Conservation (phyloP, 2,888 invertebrate genomes). For the Physocephala rufipes region DNA sequence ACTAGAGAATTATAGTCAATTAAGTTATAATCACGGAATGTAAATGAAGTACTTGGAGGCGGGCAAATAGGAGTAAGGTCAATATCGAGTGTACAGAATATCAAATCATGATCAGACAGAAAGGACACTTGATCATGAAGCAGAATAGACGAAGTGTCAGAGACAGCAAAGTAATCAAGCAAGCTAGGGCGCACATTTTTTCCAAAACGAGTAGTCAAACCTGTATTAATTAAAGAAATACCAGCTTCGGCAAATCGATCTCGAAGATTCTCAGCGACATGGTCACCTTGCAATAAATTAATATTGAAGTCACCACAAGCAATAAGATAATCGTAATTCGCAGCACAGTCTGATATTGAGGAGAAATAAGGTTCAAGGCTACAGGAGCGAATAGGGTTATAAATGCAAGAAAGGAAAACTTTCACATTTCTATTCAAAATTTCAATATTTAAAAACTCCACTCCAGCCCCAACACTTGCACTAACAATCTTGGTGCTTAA, state of each 20-base stretch:
- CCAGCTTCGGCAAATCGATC: not conserved
- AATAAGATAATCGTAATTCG: not conserved
- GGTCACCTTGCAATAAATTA: not conserved
- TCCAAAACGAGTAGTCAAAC: not conserved
- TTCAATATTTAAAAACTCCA: not conserved
- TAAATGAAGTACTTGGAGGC: too few species aligned
- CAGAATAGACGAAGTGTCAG: not conserved
- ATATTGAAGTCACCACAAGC: slow-evolving; percentile 5
- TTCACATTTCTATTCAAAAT: not conserved
- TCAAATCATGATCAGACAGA: not conserved
- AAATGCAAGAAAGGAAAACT: not conserved
- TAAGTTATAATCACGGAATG: not conserved
- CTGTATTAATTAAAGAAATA: not conserved
- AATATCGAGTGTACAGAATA: not conserved
- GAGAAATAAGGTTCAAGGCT: not conserved
- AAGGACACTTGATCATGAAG: not conserved
- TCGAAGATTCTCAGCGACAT: too few species aligned
- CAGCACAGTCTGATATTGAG: not conserved
- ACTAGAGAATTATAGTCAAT: not conserved
- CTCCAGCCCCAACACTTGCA: not conserved
- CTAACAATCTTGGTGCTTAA: not conserved
- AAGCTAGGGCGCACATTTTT: not conserved
- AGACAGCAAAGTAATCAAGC: not conserved
- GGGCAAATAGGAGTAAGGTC: not conserved
- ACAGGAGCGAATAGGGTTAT: not conserved